Conservation (phyloP, 2,797 vertebrate genomes). For the Monodelphis domestica region DNA sequence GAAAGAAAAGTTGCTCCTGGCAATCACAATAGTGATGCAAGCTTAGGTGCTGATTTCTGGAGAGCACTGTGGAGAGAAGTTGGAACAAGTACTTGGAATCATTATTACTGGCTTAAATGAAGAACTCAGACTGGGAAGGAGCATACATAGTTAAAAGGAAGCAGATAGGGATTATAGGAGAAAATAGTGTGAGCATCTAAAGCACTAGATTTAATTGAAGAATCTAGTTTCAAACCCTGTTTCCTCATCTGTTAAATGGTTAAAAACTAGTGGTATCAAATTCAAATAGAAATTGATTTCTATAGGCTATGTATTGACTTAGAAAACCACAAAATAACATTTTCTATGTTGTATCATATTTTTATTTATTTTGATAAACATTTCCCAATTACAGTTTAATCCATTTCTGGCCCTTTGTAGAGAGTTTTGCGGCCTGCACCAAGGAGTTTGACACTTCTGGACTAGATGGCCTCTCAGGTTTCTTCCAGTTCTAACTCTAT, state of each 20-base stretch:
- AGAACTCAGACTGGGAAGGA: not conserved
- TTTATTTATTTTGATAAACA: not conserved
- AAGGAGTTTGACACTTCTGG: not conserved
- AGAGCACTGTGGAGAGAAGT: not conserved
- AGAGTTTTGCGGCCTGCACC: not conserved
- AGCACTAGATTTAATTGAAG: not conserved
- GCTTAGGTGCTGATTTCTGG: not conserved
- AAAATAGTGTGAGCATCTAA: not conserved
- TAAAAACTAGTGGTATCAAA: not conserved
- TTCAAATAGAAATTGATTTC: not conserved
- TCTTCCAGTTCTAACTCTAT: not conserved
- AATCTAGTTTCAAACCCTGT: not conserved
- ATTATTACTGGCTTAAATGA: not conserved
- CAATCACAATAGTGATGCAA: not conserved
- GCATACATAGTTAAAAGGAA: not conserved
- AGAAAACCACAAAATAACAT: not conserved
- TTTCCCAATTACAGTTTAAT: not conserved
- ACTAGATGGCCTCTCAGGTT: not conserved
- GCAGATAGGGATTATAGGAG: accelerated
- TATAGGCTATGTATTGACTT: not conserved
- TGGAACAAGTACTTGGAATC: not conserved
- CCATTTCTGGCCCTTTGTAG: not conserved
- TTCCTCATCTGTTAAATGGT: not conserved
- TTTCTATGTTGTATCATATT: not conserved
- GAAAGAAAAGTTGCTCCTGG: too few species aligned